These are phyloP conservation scores for Parauchenoglanis ngamensis DNA, from an alignment of 2,797 vertebrate genomes.

Conservation along the genomic window DNA sequence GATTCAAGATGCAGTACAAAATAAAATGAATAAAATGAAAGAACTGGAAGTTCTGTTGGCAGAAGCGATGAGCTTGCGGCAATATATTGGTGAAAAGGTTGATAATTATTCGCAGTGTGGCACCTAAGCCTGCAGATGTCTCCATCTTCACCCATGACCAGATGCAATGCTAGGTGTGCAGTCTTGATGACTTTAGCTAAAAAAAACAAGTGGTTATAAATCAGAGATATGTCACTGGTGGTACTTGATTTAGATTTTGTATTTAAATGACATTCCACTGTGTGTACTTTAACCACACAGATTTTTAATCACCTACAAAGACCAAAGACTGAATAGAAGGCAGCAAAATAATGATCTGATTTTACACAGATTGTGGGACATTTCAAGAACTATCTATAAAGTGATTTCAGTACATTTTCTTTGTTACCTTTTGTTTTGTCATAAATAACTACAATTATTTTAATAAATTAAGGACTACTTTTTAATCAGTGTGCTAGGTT, in stretches of 20 bases:
- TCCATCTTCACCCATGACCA: not conserved
- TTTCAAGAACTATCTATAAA: not conserved
- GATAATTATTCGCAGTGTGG: constrained; percentile 67
- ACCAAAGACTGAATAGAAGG: not conserved
- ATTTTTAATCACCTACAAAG: not conserved
- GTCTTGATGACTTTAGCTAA: not conserved
- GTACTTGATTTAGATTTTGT: not conserved
- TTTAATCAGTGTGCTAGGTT: not conserved
- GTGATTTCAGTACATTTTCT: not conserved
- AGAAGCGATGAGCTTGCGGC: constrained; percentile 71
- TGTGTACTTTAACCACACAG: not conserved
- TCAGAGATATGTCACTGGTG: not conserved
- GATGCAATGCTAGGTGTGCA: not conserved
- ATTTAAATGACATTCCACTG: not conserved
- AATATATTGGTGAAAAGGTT: constrained; percentile 72
- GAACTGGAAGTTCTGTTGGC: constrained; percentile 74
- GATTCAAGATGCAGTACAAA: constrained; percentile 73
- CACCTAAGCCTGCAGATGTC: constrained; percentile 28
- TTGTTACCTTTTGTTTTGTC: constrained; percentile 6
- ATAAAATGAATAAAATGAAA: constrained; percentile 74
- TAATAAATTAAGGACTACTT: not conserved
- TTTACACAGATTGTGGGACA: not conserved
- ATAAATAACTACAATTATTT: not conserved
- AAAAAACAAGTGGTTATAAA: not conserved
- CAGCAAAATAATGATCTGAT: not conserved